Conservation (phyloP, 2,888 invertebrate species). For the Nipponacmea schrenckii region DNA sequence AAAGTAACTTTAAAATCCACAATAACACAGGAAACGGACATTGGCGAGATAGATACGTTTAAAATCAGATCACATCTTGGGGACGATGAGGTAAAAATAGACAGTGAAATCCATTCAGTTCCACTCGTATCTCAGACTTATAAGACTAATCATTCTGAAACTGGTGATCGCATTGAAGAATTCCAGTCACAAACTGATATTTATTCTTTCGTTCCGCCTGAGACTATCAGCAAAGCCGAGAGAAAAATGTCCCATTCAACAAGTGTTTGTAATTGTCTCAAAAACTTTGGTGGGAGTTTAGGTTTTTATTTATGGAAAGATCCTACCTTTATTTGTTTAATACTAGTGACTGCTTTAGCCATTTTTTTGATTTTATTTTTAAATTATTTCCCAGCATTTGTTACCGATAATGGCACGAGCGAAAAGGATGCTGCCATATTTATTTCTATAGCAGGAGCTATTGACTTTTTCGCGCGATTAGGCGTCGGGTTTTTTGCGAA, state of each 20-base stretch:
- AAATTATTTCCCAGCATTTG: background rate
- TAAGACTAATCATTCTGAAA: background rate
- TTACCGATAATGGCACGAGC: background rate
- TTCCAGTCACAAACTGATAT: too few relatives aligned
- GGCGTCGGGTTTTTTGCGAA: background rate
- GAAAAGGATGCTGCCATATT: background rate
- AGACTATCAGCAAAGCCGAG: too few relatives aligned
- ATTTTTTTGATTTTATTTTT: background rate
- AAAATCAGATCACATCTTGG: too few relatives aligned
- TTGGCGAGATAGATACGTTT: too few relatives aligned
- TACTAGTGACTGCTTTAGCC: background rate
- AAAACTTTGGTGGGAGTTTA: background rate
- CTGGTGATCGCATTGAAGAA: background rate
- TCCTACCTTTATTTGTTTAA: background rate
- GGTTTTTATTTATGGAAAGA: background rate
- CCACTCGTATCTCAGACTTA: too few relatives aligned
- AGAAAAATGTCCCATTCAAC: background rate
- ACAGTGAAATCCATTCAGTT: too few relatives aligned
- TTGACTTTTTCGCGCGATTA: background rate
- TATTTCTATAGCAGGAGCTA: background rate
- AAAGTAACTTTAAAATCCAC: too few relatives aligned
- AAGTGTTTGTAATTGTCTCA: background rate
- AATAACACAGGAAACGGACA: too few relatives aligned
- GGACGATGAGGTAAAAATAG: too few relatives aligned
- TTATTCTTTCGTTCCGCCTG: too few relatives aligned